A percentile compares a stretch with the other conserved stretches of the same genome.
Evolutionary conservation across 2,797 vertebrate genomes (phyloP).

Genomic region (Margarornis squamiger): DNA sequence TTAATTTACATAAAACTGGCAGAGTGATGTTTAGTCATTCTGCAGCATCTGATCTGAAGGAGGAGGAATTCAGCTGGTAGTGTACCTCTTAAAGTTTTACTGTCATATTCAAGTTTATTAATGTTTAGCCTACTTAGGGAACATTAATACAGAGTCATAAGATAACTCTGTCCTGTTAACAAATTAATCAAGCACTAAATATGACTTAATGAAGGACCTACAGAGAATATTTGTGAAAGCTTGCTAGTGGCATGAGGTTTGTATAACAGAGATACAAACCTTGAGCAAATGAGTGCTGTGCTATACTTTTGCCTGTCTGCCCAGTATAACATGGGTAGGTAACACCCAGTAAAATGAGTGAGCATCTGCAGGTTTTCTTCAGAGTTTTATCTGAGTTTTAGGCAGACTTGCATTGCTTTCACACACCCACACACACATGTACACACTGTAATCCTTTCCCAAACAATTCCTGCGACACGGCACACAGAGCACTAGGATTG

Average conservation of each 20-base stretch:
- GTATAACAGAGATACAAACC: not conserved
- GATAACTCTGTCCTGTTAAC: conserved; percentile 11
- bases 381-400: not conserved
- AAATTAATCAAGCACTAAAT: conserved; percentile 50
- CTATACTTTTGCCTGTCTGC: not conserved
- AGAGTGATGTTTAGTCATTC: conserved; percentile 14
- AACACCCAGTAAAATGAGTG: not conserved
- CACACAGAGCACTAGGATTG: not conserved
- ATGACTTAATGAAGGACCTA: not conserved
- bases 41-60: conserved; percentile 39
- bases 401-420: not conserved
- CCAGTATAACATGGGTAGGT: not conserved
- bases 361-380: not conserved
- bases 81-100: conserved; percentile 34
- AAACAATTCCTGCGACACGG: not conserved
- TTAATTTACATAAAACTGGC: conserved; percentile 24
- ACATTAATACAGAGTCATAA: conserved; percentile 11
- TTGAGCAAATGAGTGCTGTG: not conserved
- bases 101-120: conserved; percentile 35
- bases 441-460: not conserved
- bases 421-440: too few species aligned
- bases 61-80: conserved; percentile 10
- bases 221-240: not conserved
- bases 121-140: not conserved
- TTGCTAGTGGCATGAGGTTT: not conserved